Evolutionary conservation across 1,140 invertebrate genomes (phyloP).

Genomic region (Aleiodes sp.): DNA sequence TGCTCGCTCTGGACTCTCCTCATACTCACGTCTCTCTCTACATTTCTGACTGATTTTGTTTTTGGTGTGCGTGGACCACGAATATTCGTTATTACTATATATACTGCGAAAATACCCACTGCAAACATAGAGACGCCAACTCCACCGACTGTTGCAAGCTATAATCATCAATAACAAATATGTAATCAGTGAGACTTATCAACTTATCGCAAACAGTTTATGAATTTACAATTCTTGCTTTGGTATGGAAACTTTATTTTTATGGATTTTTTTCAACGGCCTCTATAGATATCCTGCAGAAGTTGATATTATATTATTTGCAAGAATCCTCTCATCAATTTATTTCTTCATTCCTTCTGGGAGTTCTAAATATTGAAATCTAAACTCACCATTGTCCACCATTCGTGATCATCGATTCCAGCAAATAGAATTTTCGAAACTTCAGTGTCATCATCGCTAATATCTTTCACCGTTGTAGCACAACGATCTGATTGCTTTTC

Average conservation of each 20-base stretch:
- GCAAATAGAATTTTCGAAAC: constrained; percentile 47
- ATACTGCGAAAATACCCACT: constrained; percentile 57
- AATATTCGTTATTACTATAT: constrained; percentile 58
- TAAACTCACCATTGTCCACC: constrained; percentile 58
- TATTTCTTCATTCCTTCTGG: too few species aligned
- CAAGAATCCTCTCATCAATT: neutral
- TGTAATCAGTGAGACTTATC: neutral
- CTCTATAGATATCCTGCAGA: too few species aligned
- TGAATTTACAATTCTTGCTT: too few species aligned
- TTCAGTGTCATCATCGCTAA: constrained; percentile 40
- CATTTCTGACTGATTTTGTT: constrained; percentile 38
- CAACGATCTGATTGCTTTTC: constrained; percentile 44
- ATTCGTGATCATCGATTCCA: constrained; percentile 54
- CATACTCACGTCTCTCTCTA: constrained; percentile 48
- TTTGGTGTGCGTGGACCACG: constrained; percentile 45
- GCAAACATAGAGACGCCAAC: constrained; percentile 60
- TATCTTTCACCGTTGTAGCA: constrained; percentile 40
- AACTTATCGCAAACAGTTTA: too few species aligned
- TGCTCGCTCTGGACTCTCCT: constrained; percentile 54
- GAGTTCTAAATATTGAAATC: too few species aligned
- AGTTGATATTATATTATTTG: neutral
- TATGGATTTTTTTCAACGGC: too few species aligned
- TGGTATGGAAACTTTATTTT: neutral
- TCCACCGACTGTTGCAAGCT: constrained; percentile 57
- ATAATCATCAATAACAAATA: constrained; percentile 4